Base-by-base conservation (phyloP, 30 jellyfish, hydroid and myxozoan genomes). In the Calvadosia cruxmelitensis region DNA sequence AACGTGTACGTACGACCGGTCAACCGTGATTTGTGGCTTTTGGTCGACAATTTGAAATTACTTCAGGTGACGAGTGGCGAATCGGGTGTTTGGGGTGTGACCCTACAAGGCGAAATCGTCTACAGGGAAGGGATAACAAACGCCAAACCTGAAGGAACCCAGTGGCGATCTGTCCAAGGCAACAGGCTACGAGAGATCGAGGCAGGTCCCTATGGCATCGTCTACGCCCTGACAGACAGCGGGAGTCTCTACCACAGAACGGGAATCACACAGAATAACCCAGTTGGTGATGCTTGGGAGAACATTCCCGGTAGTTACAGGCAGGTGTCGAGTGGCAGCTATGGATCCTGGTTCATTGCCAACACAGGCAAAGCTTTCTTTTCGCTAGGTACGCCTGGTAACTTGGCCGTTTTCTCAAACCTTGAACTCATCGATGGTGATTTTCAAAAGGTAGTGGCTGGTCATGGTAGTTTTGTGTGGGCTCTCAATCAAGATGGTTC, bases 1-100 rank as follows among this genome's bases (percentile, higher is more conserved):
- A 73, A 73, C 50, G 93, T 80, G 20, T 73, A 69, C 33, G 71
- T 80, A 35, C 57, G 57, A 5, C 10, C 57, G 20, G 20, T 42
- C 20, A 20, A 42, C 20, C 57, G 57, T 42, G 57, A 42, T 20
- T 42, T 42, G 20, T 42, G 57, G 57, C 57, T 42, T 42, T 42
- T 42, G 20, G 57, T 42, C 20, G 57, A 42, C 20, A 20, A 42
- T 42, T 10, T 42, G 15, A 42, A 42, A 42, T 42, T 42, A 42
- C 20, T 42, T 5, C 57, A 42, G 10, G 57, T 42, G 10, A 42
- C 57, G 20, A 42, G 57, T 42, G 57, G 57, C 20, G 57, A 42
- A 42, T 42, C 57, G 10, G 57, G 57, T 42, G 57, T 42, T 42
- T 42, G 57, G 57, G 57, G 57, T 42, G 57, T 42, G 10, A 42